Evolutionary conservation across 2,797 vertebrate genomes (phyloP).

Genomic region (Hoplostethus atlanticus): DNA sequence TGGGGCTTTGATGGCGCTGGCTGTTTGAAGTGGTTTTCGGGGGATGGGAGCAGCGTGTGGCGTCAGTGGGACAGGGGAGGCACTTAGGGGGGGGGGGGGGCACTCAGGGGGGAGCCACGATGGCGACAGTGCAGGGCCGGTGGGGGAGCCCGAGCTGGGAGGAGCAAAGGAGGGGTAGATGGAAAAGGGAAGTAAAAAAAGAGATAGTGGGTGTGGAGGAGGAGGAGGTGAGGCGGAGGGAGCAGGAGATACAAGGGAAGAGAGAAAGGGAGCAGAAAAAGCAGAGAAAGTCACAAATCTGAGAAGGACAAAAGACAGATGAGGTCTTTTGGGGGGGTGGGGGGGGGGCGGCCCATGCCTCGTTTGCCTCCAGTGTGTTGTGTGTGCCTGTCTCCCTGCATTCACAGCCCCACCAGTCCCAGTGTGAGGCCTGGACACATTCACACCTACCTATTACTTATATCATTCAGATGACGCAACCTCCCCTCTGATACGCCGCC

Average conservation of each 20-base stretch:
- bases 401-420: constrained; percentile 17
- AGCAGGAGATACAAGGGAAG: neutral
- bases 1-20: constrained; percentile 83
- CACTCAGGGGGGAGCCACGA: constrained; percentile 54
- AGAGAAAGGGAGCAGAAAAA: neutral
- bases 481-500: constrained; percentile 66
- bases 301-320: neutral
- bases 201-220: constrained; percentile 6
- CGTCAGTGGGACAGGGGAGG: constrained; percentile 84
- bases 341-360: neutral
- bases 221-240: constrained; percentile 15
- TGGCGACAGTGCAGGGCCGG: constrained; percentile 69
- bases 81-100: constrained; percentile 41
- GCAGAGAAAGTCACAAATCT: constrained; percentile 32
- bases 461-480: constrained; percentile 74
- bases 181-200: constrained; percentile 29
- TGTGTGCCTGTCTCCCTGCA: constrained; percentile 22
- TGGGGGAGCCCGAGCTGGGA: constrained; percentile 47
- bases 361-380: neutral
- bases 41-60: constrained; percentile 86
- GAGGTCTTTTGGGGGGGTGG: constrained; percentile 7
- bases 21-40: constrained; percentile 90
- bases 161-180: constrained; percentile 45
- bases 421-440: constrained; percentile 57
- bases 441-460: constrained; percentile 68